Evolutionary conservation across 2,113 vertebrate genomes (phyloP).

Genomic region (Rhineura floridana): DNA sequence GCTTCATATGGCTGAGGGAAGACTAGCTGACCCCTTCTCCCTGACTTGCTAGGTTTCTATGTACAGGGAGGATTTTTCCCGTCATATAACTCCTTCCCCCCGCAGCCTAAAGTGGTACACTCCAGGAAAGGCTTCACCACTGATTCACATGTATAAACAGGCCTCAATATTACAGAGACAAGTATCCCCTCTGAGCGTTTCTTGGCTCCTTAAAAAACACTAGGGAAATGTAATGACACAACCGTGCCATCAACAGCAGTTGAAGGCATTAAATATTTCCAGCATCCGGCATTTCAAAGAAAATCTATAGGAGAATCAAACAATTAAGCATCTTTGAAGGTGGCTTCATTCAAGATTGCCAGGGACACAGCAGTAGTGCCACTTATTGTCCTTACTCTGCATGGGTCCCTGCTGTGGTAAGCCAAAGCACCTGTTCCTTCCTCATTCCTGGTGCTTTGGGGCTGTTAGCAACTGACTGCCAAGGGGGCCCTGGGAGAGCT

Average conservation of each 20-base stretch:
- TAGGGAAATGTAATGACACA: neutral
- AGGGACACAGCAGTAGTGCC: neutral
- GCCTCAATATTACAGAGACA: neutral
- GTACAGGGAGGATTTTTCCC: neutral
- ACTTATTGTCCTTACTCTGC: slow-evolving; percentile 2
- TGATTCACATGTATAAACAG: neutral
- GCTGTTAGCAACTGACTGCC: slow-evolving; percentile 67
- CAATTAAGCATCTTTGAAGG: slow-evolving; percentile 31
- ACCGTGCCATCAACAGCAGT: neutral
- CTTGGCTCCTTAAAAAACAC: neutral
- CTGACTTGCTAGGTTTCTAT: neutral
- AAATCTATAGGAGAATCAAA: neutral
- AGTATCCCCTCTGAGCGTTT: neutral
- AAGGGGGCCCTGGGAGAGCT: slow-evolving; percentile 50
- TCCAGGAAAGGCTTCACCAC: neutral
- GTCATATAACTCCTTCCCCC: too few species aligned
- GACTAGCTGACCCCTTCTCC: neutral
- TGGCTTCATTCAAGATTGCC: neutral
- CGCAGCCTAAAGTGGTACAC: neutral
- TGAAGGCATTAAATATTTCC: fast-evolving
- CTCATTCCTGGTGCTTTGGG: slow-evolving; percentile 70
- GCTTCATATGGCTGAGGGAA: neutral
- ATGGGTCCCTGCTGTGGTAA: neutral
- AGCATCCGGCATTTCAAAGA: neutral
- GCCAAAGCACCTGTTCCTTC: slow-evolving; percentile 70